Evolutionary conservation across 1,140 invertebrate species (phyloP).

Genomic region (Drosophila saltans): DNA sequence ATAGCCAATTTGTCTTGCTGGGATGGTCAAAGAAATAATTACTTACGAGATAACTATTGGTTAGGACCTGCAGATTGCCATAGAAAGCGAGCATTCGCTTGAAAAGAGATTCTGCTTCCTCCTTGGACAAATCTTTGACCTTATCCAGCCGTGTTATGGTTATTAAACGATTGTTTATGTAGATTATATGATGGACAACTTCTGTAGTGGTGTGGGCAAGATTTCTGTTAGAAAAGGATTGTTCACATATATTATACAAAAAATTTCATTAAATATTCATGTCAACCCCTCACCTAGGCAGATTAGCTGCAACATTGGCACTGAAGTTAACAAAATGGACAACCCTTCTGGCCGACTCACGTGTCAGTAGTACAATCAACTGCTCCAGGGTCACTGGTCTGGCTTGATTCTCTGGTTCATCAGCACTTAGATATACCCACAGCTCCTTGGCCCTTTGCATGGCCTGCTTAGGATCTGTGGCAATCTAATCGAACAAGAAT

Average conservation of each 20-base stretch:
- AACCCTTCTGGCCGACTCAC: conserved; percentile 89
- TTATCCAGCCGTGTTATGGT: conserved; percentile 74
- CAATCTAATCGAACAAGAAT: conserved; percentile 84
- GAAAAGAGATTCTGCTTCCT: conserved; percentile 76
- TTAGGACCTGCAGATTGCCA: conserved; percentile 64
- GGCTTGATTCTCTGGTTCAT: conserved; percentile 92
- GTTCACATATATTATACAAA: too few species aligned
- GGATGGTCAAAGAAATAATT: neutral
- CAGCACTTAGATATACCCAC: conserved; percentile 88
- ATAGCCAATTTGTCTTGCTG: neutral
- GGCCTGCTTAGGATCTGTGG: conserved; percentile 90
- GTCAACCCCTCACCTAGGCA: conserved; percentile 84
- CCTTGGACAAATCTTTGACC: conserved; percentile 70
- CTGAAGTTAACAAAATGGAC: conserved; percentile 91
- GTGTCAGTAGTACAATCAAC: conserved; percentile 88
- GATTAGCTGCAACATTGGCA: conserved; percentile 84
- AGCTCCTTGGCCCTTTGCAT: conserved; percentile 88
- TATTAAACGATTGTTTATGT: conserved; percentile 73
- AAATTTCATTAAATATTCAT: neutral
- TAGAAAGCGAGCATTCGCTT: conserved; percentile 73
- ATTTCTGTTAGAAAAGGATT: conserved; percentile 34
- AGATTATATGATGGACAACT: conserved; percentile 74
- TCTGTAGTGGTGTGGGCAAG: conserved; percentile 74
- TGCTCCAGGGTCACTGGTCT: conserved; percentile 90
- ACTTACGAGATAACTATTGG: conserved; percentile 72